These are phyloP conservation scores for Anagyrus pseudococci DNA, from an alignment of 2,888 invertebrate species.

Conservation along the genomic window DNA sequence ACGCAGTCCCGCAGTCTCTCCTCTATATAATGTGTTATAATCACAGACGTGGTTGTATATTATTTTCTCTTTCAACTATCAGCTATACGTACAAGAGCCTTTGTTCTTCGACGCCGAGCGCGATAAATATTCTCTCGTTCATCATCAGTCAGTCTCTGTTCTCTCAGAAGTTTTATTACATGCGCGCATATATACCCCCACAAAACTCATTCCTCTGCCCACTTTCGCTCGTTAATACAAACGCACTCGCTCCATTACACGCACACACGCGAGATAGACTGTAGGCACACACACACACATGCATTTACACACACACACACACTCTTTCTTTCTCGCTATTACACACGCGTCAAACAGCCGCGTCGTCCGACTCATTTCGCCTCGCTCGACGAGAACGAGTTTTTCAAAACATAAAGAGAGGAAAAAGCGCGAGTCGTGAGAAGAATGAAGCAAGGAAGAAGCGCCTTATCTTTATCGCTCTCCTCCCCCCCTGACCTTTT, in stretches of 20 bases:
- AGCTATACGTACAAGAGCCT: slow-evolving; percentile 54
- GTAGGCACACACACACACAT: no score
- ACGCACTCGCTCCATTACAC: no score
- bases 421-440: not conserved
- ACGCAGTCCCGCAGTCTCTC: slow-evolving; percentile 32
- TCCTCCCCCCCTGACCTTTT: slow-evolving; percentile 26
- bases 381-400: no score
- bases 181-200: not conserved
- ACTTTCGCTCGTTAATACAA: no score
- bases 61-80: slow-evolving; percentile 44
- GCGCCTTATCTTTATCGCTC: no score
- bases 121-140: slow-evolving; percentile 44
- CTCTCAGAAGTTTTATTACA: slow-evolving; percentile 18
- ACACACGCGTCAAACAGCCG: no score
- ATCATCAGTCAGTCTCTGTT: slow-evolving; percentile 32
- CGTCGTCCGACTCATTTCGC: no score
- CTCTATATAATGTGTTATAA: slow-evolving; percentile 53
- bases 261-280: no score
- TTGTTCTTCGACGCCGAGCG: slow-evolving; percentile 48
- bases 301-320: not conserved
- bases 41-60: slow-evolving; percentile 55
- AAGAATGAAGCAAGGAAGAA: slow-evolving; percentile 20
- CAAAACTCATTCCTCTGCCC: not conserved
- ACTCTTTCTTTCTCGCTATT: no score
- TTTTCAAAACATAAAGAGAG: not conserved